Evolutionary conservation across 2,797 vertebrate genomes (phyloP).

Genomic region (Distichodus sexfasciatus): DNA sequence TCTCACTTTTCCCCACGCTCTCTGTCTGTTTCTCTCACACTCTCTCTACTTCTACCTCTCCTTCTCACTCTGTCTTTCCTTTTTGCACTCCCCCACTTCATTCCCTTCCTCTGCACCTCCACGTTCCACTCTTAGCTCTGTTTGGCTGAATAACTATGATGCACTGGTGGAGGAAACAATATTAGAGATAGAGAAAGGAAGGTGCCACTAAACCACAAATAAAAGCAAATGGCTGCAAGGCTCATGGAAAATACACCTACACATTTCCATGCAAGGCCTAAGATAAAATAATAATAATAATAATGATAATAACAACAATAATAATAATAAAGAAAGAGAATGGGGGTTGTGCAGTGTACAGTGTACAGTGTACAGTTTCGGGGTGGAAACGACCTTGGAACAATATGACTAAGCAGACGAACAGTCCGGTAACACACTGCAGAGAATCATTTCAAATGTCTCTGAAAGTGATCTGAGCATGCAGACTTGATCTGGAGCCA

Average conservation of each 20-base stretch:
- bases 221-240: background rate
- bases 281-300: background rate
- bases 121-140: conserved; percentile 40
- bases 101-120: conserved; percentile 25
- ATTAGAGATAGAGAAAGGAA: conserved; percentile 12
- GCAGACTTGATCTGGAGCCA: conserved; percentile 40
- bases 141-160: conserved; percentile 46
- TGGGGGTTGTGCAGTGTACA: background rate
- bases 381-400: conserved; percentile 7
- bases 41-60: conserved; percentile 9
- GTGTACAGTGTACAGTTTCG: background rate
- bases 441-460: conserved; percentile 40
- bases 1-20: background rate
- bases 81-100: conserved; percentile 7
- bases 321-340: background rate
- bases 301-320: background rate
- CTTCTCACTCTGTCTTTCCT: background rate
- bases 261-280: background rate
- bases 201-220: background rate
- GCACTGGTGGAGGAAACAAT: conserved; percentile 18
- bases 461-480: conserved; percentile 43
- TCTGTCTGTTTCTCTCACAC: conserved; percentile 12
- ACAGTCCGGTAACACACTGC: conserved; percentile 8
- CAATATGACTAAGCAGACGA: conserved; percentile 26
- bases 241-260: conserved; percentile 4